A percentile compares a stretch with the other conserved stretches of the same genome.
Conservation (phyloP, 1,140 invertebrate genomes). For the Bombus sibiricus region DNA sequence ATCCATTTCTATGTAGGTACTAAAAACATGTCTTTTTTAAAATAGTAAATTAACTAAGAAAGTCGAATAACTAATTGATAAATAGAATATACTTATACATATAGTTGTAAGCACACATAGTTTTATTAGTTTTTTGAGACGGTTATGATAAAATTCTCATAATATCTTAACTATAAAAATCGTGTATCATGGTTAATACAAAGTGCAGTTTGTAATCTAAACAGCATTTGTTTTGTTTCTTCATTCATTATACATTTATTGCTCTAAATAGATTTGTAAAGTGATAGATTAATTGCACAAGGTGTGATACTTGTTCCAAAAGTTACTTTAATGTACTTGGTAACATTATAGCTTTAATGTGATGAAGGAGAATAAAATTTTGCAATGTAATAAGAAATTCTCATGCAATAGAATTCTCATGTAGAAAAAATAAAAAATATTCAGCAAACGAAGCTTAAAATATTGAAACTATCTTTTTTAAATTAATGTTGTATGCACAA, state of each 20-base stretch:
- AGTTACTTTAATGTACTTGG: slow-evolving; percentile 33
- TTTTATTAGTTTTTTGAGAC: slow-evolving; percentile 23
- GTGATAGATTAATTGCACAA: slow-evolving; percentile 48
- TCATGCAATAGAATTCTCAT: slow-evolving; percentile 10
- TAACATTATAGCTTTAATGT: slow-evolving; percentile 28
- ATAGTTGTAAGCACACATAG: slow-evolving; percentile 13
- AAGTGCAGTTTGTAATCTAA: slow-evolving; percentile 55
- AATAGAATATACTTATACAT: slow-evolving; percentile 30
- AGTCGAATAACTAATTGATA: neutral
- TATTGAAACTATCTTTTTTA: neutral
- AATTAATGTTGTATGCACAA: neutral
- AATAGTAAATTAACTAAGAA: neutral
- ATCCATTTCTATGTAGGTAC: slow-evolving; percentile 7
- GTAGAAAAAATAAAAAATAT: slow-evolving; percentile 9
- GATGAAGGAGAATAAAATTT: slow-evolving; percentile 24
- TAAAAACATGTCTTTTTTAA: slow-evolving; percentile 8
- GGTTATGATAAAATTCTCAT: slow-evolving; percentile 39
- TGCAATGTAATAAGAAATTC: slow-evolving; percentile 27
- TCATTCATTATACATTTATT: slow-evolving; percentile 63
- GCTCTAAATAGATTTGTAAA: slow-evolving; percentile 59
- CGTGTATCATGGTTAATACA: slow-evolving; percentile 52
- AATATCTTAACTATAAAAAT: slow-evolving; percentile 37
- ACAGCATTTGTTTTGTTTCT: slow-evolving; percentile 44
- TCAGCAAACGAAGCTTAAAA: neutral
- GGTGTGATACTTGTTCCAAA: slow-evolving; percentile 24